Percentiles rank a stretch among this genome's conserved stretches.
phyloP scores from a whole-genome alignment of 2,888 invertebrate species.

The Dromius quadrimaculatus region DNA sequence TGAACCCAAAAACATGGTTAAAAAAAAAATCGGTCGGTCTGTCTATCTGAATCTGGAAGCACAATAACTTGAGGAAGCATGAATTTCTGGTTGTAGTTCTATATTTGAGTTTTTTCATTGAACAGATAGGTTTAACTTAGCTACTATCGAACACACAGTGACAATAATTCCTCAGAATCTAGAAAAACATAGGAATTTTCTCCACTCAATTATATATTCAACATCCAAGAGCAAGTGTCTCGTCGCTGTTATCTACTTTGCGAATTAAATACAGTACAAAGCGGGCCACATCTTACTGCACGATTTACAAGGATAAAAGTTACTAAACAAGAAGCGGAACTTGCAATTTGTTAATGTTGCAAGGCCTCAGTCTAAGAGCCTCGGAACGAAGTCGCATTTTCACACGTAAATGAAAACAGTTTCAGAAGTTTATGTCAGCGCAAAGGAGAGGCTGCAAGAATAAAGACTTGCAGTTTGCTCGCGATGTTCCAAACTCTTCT shows the following conservation, averaged over 20 bases:
- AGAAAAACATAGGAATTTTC: too few relatives aligned
- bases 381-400: conserved; percentile 30
- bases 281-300: conserved; percentile 23
- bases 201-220: conserved; percentile 33
- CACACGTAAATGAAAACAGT: conserved; percentile 48
- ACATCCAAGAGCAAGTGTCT: conserved; percentile 15
- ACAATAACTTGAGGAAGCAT: too few relatives aligned
- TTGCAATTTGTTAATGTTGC: conserved; percentile 42
- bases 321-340: conserved; percentile 32
- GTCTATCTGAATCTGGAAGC: too few relatives aligned
- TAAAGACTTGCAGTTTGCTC: conserved; percentile 4
- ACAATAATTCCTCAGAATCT: too few relatives aligned
- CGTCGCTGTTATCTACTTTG: conserved; percentile 19
- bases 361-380: conserved; percentile 4
- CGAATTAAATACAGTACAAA: conserved; percentile 34
- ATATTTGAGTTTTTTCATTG: too few relatives aligned
- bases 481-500: too few relatives aligned
- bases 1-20: too few relatives aligned
- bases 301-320: conserved; percentile 40
- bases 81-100: too few relatives aligned
- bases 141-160: too few relatives aligned
- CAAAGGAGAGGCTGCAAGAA: background rate
- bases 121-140: too few relatives aligned
- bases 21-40: too few relatives aligned
- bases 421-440: conserved; percentile 42